Percentiles rank a stretch among this genome's conserved stretches.
Evolutionary conservation across 2,797 vertebrate species (phyloP).

Genomic region (Rhinogobio ventralis): DNA sequence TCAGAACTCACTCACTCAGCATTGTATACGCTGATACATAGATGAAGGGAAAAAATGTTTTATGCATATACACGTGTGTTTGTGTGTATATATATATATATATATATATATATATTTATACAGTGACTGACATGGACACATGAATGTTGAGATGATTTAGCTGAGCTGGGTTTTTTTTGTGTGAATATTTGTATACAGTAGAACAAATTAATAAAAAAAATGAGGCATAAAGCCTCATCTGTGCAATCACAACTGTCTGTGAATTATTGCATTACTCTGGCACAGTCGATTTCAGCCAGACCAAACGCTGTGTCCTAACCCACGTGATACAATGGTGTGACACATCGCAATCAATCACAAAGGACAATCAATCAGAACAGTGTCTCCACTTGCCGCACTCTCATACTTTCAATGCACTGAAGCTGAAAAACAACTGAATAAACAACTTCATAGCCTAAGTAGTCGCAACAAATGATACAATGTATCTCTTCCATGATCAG

Average conservation of each 20-base stretch:
- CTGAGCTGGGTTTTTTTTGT: constrained; percentile 77
- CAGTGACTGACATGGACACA: constrained; percentile 55
- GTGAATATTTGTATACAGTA: constrained; percentile 93
- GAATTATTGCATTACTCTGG: neutral
- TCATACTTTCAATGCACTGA: neutral
- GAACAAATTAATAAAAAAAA: constrained; percentile 87
- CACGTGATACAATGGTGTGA: neutral
- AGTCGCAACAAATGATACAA: neutral
- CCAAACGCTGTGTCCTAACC: neutral
- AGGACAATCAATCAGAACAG: neutral
- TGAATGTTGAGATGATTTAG: constrained; percentile 86
- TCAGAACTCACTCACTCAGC: constrained; percentile 33
- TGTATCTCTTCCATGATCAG: neutral
- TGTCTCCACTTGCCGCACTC: neutral
- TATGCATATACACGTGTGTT: constrained; percentile 22
- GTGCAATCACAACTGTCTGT: constrained; percentile 32
- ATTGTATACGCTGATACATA: constrained; percentile 16
- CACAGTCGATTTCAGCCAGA: neutral
- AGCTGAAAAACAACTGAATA: neutral
- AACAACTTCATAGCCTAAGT: no score
- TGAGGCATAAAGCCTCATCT: constrained; percentile 74
- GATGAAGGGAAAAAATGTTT: neutral
- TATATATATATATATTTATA: constrained; percentile 31
- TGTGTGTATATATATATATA: constrained; percentile 1
- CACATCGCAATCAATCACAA: neutral